phyloP scores from a whole-genome alignment of 2,113 vertebrate genomes.

The Campylomormyrus tamandua region DNA sequence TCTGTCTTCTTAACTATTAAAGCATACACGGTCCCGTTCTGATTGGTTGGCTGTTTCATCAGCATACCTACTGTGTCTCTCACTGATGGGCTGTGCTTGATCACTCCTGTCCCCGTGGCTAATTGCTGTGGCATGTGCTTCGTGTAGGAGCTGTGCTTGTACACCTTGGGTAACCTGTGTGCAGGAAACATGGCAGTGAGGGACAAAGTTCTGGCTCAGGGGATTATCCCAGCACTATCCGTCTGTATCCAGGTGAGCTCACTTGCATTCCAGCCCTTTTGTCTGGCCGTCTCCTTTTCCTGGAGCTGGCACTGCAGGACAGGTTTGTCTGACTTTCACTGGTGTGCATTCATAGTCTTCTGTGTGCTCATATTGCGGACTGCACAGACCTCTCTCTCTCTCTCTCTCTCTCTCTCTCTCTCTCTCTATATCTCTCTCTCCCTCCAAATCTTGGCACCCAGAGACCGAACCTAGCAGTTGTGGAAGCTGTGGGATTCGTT shows the following conservation, averaged over 20 bases:
- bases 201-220: slow-evolving; percentile 82
- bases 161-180: slow-evolving; percentile 85
- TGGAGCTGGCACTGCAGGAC: background rate
- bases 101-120: background rate
- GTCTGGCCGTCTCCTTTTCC: background rate
- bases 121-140: background rate
- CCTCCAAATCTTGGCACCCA: slow-evolving; percentile 53
- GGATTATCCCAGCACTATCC: slow-evolving; percentile 74
- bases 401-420: background rate
- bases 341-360: background rate
- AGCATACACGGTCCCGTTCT: background rate
- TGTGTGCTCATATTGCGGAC: background rate
- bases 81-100: background rate
- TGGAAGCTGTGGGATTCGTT: slow-evolving; percentile 81
- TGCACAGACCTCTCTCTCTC: background rate
- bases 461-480: slow-evolving; percentile 72
- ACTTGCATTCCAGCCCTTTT: background rate
- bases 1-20: background rate
- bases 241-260: slow-evolving; percentile 74
- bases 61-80: background rate
- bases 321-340: background rate
- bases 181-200: slow-evolving; percentile 74
- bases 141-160: slow-evolving; percentile 84
- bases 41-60: background rate
- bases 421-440: slow-evolving; percentile 14